Percentiles rank a stretch among this genome's conserved stretches.
Evolutionary conservation across 2,113 vertebrate genomes (phyloP).

Genomic region (Anseranas semipalmata): DNA sequence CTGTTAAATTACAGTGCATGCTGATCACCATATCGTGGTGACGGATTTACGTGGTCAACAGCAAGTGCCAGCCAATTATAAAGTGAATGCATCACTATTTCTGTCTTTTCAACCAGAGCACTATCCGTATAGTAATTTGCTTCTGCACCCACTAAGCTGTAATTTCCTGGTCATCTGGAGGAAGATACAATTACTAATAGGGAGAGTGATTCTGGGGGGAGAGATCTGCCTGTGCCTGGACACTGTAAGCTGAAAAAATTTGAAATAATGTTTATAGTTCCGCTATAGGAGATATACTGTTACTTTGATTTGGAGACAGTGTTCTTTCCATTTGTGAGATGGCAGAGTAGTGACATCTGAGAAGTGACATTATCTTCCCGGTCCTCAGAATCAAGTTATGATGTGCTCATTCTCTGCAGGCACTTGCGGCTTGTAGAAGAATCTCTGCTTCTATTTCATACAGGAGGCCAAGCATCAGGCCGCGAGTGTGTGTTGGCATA

Average conservation of each 20-base stretch:
- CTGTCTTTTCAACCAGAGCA: not conserved
- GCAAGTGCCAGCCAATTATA: not conserved
- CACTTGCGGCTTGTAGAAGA: not conserved
- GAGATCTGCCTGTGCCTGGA: not conserved
- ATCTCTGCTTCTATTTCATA: not conserved
- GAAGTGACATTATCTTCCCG: not conserved
- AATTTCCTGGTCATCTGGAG: slow-evolving; percentile 16
- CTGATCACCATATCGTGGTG: slow-evolving; percentile 1
- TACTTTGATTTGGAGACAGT: not conserved
- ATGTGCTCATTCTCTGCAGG: not conserved
- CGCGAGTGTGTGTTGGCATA: not conserved
- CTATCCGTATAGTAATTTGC: not conserved
- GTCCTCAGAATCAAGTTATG: not conserved
- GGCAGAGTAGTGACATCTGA: not conserved
- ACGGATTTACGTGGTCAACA: not conserved
- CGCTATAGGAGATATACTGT: not conserved
- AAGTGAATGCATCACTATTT: not conserved
- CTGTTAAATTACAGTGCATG: not conserved
- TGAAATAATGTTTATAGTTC: not conserved
- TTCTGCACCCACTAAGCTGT: not conserved
- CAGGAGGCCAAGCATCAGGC: not conserved
- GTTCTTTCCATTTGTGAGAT: not conserved
- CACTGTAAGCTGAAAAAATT: not conserved
- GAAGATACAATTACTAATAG: not conserved
- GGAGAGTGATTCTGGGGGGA: not conserved